Base-by-base conservation (phyloP, 2,797 vertebrate species). In the Pteronotus mesoamericanus region DNA sequence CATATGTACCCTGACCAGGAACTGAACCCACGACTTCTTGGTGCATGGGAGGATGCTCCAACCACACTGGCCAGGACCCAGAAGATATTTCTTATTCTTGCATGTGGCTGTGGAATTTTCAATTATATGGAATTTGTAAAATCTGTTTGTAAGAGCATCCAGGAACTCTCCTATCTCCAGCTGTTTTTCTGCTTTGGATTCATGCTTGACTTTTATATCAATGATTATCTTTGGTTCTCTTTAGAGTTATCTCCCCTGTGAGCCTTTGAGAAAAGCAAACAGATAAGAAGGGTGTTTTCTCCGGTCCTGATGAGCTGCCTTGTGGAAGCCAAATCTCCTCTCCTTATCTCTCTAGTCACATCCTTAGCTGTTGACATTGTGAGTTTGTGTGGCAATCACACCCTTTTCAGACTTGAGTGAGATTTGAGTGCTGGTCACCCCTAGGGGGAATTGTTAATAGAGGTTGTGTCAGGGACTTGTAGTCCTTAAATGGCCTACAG, bases 111-210 rank as follows among this genome's bases (percentile, higher is more conserved):
- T 69, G 24, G 48, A 64, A 69, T 91, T 86, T 90, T 71, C 6
- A 69, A 6, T 72, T 66, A n/a, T 32, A 72, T 72, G 66, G 46
- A 71, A 83, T 84, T 89, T 83, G 14, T 78, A 46, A 84, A 90
- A 42, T 86, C 34, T 48, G 1, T 89, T 9, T 91, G 59, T 61
- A 29, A 61, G 59, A 61, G 29, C 59, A 32, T 29, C 59, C 26
- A 14, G 59, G 26, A 61, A 61, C 26, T 61, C 4, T 55, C 46
- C 66, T 83, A 59, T 32, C 75, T 75, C 21, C 55, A 86, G 12
- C 44, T 94, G 34, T 85, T 74, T 80, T 93, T 80, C 86, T 91
- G 57, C 53, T 89, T 83, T 89, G 34, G 39, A 53, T 53, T 86
- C 19, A 21, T 51, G 24, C 83, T 88, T 82, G 84, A 48, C 72